Conservation (phyloP, 2,888 invertebrate genomes). For the Nemurella pictetii region DNA sequence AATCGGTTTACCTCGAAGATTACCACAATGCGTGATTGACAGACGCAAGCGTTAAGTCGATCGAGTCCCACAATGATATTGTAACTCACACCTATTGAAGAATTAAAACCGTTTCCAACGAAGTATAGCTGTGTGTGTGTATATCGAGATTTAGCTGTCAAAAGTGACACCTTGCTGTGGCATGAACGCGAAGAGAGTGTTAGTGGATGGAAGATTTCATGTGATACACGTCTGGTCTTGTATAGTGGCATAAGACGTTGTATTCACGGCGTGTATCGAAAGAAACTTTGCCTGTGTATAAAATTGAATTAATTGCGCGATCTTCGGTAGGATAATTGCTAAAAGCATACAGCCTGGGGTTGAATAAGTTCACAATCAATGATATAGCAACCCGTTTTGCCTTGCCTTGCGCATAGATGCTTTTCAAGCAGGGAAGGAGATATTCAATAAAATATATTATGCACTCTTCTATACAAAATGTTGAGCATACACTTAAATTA, state of each 20-base stretch:
- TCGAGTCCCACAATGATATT: conserved; percentile 33
- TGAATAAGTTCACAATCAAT: background rate
- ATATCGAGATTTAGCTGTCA: conserved; percentile 22
- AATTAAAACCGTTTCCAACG: conserved; percentile 31
- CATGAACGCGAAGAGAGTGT: too few species aligned
- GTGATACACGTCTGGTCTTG: too few species aligned
- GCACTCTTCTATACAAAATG: too few species aligned
- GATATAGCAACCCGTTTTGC: background rate
- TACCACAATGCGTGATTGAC: conserved; percentile 31
- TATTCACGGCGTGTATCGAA: background rate
- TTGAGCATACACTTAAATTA: too few species aligned
- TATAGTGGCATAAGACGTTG: background rate
- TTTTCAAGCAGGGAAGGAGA: too few species aligned
- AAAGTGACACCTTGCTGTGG: conserved; percentile 7
- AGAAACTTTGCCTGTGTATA: background rate
- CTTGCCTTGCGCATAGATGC: too few species aligned
- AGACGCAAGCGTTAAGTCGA: conserved; percentile 16
- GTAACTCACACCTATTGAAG: conserved; percentile 38
- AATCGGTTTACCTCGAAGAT: conserved; percentile 27
- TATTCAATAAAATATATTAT: too few species aligned
- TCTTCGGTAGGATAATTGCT: background rate
- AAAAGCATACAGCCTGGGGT: background rate
- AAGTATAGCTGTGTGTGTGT: background rate
- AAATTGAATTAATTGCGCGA: background rate
- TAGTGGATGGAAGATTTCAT: too few species aligned